Conservation (phyloP, 2,888 invertebrate species). For the Trichacis sp. region DNA sequence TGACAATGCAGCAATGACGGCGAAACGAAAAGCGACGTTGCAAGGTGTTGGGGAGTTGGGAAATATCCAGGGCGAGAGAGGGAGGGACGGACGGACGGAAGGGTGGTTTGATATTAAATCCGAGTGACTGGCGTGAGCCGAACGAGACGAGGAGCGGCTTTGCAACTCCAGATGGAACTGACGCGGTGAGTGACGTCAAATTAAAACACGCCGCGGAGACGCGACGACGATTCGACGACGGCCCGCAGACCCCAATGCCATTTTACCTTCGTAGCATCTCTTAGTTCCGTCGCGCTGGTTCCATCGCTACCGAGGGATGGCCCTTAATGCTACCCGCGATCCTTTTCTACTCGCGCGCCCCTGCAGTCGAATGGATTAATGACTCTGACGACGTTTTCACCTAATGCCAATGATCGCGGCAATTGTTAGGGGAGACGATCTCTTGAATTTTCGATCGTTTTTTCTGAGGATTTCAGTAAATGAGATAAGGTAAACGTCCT, state of each 20-base stretch:
- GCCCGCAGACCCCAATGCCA: constrained; percentile 48
- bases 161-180: constrained; percentile 66
- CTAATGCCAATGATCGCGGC: background rate
- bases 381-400: background rate
- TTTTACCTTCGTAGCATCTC: constrained; percentile 28
- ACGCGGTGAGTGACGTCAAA: constrained; percentile 66
- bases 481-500: too few species aligned
- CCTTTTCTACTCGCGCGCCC: constrained; percentile 3
- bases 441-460: too few species aligned
- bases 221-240: constrained; percentile 63
- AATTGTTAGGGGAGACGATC: background rate
- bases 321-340: constrained; percentile 9
- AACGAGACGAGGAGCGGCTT: constrained; percentile 51
- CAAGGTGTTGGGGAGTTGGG: constrained; percentile 22
- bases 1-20: constrained; percentile 22
- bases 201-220: constrained; percentile 64
- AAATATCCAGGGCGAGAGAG: constrained; percentile 25
- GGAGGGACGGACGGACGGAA: constrained; percentile 24
- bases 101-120: constrained; percentile 65
- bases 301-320: background rate
- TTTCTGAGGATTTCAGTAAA: too few species aligned
- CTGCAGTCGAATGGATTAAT: constrained; percentile 15
- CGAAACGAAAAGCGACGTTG: constrained; percentile 25
- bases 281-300: constrained; percentile 11
- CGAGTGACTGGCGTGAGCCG: constrained; percentile 63